Conservation (phyloP, 2,888 invertebrate genomes). For the Bruchidius siliquastri region DNA sequence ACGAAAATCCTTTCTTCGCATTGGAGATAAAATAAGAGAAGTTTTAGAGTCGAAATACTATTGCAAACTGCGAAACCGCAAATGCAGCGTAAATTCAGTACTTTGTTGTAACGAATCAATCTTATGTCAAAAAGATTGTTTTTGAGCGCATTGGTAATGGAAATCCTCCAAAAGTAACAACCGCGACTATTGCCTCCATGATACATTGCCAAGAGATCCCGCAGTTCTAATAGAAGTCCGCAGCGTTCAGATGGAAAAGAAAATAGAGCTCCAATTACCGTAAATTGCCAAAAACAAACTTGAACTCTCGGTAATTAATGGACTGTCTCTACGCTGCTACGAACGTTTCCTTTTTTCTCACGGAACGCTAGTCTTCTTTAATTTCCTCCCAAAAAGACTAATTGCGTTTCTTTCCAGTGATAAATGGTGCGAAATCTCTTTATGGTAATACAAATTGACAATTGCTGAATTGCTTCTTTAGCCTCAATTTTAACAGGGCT, state of each 20-base stretch:
- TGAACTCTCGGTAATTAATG: not conserved
- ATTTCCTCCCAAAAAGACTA: slow-evolving; percentile 5
- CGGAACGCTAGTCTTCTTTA: not conserved
- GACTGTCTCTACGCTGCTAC: not conserved
- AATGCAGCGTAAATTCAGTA: no score
- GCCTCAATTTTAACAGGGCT: not conserved
- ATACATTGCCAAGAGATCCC: not conserved
- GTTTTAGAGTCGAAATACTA: no score
- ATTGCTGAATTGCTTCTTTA: not conserved
- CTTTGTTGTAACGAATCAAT: not conserved
- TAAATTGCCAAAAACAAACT: not conserved
- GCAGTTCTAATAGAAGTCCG: not conserved
- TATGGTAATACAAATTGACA: not conserved
- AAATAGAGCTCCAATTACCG: not conserved
- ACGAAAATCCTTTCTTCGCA: no score
- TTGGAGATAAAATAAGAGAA: no score
- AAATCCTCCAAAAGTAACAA: not conserved
- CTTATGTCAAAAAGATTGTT: not conserved
- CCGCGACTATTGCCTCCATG: not conserved
- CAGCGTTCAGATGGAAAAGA: not conserved
- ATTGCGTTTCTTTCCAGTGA: slow-evolving; percentile 1
- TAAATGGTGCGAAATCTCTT: not conserved
- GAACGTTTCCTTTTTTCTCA: not conserved
- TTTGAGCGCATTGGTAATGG: not conserved
- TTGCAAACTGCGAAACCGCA: no score